A percentile compares a stretch with the other conserved stretches of the same genome.
phyloP scores from a whole-genome alignment of 2,888 invertebrate species.

The Anticlea derivata region DNA sequence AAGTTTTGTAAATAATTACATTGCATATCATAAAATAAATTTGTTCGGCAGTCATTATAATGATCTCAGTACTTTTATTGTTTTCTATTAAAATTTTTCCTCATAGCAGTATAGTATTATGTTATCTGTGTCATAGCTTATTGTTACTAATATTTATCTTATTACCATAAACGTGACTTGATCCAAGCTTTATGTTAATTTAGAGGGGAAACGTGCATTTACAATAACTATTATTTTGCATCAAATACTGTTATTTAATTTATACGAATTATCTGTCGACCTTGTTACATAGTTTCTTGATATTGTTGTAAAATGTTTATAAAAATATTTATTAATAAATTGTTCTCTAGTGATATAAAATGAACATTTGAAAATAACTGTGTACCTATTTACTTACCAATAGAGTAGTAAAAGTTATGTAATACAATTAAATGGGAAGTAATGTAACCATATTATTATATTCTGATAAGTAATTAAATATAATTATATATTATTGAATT shows the following conservation, averaged over 20 bases:
- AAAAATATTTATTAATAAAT: slow-evolving; percentile 67
- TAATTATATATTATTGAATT: too few relatives aligned
- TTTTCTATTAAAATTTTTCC: too few relatives aligned
- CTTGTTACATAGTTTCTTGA: slow-evolving; percentile 67
- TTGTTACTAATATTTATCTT: too few relatives aligned
- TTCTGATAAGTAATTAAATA: too few relatives aligned
- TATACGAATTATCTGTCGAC: slow-evolving; percentile 42
- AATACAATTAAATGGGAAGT: slow-evolving; percentile 55
- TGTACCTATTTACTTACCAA: slow-evolving; percentile 37
- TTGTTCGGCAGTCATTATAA: slow-evolving; percentile 35
- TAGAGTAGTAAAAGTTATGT: slow-evolving; percentile 48
- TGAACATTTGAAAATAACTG: slow-evolving; percentile 58
- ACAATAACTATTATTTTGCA: slow-evolving; percentile 19
- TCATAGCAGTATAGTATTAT: too few relatives aligned
- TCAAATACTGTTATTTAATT: slow-evolving; percentile 33
- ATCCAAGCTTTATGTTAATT: background rate
- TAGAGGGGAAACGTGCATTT: background rate
- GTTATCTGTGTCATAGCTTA: too few relatives aligned
- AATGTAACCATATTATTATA: slow-evolving; percentile 66
- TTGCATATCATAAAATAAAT: slow-evolving; percentile 69
- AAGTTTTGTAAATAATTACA: slow-evolving; percentile 65
- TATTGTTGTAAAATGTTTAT: slow-evolving; percentile 79
- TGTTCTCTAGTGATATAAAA: slow-evolving; percentile 63
- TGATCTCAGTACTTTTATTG: slow-evolving; percentile 28
- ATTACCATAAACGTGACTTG: too few relatives aligned